Evolutionary conservation across 2,888 invertebrate species (phyloP), one percentile per base, ranked within the genome.

Genomic region (Chalcis sispes): DNA sequence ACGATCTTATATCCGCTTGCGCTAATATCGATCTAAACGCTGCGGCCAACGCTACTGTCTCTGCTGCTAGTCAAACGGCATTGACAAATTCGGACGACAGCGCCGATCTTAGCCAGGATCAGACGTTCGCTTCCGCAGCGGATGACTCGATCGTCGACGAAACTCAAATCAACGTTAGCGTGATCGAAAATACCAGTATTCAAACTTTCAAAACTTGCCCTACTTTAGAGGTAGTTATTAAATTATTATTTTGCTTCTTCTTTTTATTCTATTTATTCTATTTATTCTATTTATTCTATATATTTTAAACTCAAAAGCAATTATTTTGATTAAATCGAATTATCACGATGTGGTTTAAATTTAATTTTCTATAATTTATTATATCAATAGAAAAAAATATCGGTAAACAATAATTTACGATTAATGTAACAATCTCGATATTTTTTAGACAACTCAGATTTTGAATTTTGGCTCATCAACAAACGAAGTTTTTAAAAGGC

Each of bases 1-100:
- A 85, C 27, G 86, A 87, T 23, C 71, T 87, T n/a, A 86, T 87
- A 58, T 61, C 78, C 15, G 85, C 82, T 8, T 87, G 85, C 54
- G 84, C 83, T 0, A 80, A 81, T 15, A 86, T 87, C 42, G 79
- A 81, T 2, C 75, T 85, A 2, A 76, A 74, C 36, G 27, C 10
- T 1, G 42, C 15, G 0, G 54, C 0, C n/a, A 18, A 32, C 13
- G 29, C n/a, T 5, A n/a, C 8, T 25, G 48, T 8, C 2, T 5
- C 10, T 7, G 5, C 2, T 1, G n/a, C n/a, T n/a, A n/a, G n/a
- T n/a, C n/a, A n/a, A n/a, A n/a, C n/a, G n/a, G n/a, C n/a, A n/a
- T n/a, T n/a, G 72, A 67, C 10, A 40, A 50, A 20, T n/a, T 15
- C 56, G 13, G 59, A 70, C 15, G 50, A 15, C 15, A 64, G 56